These are phyloP conservation scores for Rhinoptilus africanus DNA, from an alignment of 2,113 vertebrate species.

Conservation along the genomic window DNA sequence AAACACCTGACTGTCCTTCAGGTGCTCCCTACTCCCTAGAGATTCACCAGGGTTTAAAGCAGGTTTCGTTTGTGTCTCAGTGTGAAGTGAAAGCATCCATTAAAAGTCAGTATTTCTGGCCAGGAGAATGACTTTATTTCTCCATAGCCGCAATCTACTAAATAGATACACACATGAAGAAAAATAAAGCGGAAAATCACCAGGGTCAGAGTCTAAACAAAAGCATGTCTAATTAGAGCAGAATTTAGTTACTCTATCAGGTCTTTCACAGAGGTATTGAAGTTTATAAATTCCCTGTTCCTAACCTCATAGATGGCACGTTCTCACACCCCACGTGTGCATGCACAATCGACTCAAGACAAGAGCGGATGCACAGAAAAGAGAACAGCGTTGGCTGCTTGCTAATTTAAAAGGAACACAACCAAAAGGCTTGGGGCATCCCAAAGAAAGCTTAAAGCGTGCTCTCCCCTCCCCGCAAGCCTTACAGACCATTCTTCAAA, in stretches of 20 bases:
- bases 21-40: not conserved
- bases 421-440: not conserved
- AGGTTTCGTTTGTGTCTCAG: not conserved
- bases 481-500: not conserved
- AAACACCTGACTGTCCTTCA: not conserved
- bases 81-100: not conserved
- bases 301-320: not conserved
- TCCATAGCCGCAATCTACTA: not conserved
- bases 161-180: not conserved
- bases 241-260: not conserved
- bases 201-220: not conserved
- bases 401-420: not conserved
- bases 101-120: not conserved
- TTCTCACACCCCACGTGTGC: accelerated
- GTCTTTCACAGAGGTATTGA: not conserved
- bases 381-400: not conserved
- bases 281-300: not conserved
- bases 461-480: not conserved
- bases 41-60: not conserved
- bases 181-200: not conserved
- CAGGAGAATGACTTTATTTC: not conserved
- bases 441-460: not conserved
- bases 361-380: not conserved
- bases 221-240: not conserved
- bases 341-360: not conserved